A percentile compares a stretch with the other conserved stretches of the same genome.
Evolutionary conservation across 2,113 vertebrate species (phyloP).

Genomic region (Caloenas nicobarica): DNA sequence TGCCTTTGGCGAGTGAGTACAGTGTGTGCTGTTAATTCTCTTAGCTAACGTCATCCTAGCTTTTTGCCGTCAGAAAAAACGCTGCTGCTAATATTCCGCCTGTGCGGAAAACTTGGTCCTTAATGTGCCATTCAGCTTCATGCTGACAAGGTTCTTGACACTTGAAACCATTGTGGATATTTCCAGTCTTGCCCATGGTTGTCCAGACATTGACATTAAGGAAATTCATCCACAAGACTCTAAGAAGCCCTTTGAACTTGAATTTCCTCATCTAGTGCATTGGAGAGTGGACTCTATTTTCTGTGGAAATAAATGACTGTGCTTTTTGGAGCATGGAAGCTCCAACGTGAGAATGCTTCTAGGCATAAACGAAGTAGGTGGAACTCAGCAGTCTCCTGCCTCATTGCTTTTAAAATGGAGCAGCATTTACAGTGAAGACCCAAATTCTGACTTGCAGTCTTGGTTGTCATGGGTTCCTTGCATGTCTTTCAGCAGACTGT

Average conservation of each 20-base stretch:
- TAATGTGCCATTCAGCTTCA: neutral
- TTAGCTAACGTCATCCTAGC: neutral
- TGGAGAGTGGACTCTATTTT: neutral
- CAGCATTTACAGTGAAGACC: neutral
- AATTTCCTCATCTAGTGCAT: neutral
- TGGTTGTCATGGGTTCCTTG: neutral
- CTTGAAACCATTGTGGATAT: neutral
- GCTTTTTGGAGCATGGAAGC: neutral
- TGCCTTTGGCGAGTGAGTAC: slow-evolving; percentile 88
- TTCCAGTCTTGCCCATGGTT: neutral
- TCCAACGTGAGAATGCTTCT: neutral
- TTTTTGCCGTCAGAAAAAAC: neutral
- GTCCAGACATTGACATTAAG: neutral
- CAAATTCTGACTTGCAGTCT: neutral
- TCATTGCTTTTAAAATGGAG: neutral
- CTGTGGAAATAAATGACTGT: neutral
- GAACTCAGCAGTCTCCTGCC: neutral
- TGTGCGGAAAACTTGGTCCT: neutral
- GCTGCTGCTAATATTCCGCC: neutral
- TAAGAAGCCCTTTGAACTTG: neutral
- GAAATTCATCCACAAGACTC: neutral
- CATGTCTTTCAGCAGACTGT: neutral
- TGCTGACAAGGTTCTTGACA: neutral
- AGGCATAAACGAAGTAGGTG: neutral
- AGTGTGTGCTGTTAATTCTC: neutral